A percentile compares a stretch with the other conserved stretches of the same genome.
Conservation (phyloP, 2,888 invertebrate species). For the Smittia sp. region DNA sequence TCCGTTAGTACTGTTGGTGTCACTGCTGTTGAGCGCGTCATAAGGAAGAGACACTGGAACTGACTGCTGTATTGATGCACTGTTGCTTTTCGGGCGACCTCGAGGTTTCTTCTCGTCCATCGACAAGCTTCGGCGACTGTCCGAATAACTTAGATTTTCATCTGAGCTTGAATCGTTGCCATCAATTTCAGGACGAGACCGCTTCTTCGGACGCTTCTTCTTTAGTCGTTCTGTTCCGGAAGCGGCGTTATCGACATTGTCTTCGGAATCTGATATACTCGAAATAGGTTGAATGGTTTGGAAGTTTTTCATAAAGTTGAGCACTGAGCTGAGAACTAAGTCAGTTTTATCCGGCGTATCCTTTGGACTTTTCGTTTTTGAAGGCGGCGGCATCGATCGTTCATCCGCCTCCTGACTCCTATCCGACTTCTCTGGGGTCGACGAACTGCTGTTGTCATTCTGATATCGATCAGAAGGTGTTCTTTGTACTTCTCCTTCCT, state of each 20-base stretch:
- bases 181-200: neutral
- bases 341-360: neutral
- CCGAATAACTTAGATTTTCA: neutral
- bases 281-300: constrained; percentile 41
- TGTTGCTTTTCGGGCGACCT: neutral
- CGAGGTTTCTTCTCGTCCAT: neutral
- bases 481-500: constrained; percentile 2
- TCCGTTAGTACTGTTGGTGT: constrained; percentile 27
- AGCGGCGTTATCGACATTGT: constrained; percentile 46
- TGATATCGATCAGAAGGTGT: constrained; percentile 10
- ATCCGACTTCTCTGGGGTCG: constrained; percentile 10
- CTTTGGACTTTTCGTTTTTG: neutral
- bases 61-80: neutral
- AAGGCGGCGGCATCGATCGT: constrained; percentile 25
- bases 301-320: neutral
- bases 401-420: constrained; percentile 6
- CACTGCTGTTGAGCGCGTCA: constrained; percentile 9
- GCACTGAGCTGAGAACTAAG: neutral
- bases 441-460: constrained; percentile 28
- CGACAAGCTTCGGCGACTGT: neutral
- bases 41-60: neutral
- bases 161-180: constrained; percentile 8
- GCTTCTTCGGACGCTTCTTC: constrained; percentile 42
- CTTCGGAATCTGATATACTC: constrained; percentile 47
- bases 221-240: constrained; percentile 44